A percentile compares a stretch with the other conserved stretches of the same genome.
These are phyloP conservation scores for Limnephilus auricula DNA, from an alignment of 2,888 invertebrate species.

Conservation along the genomic window DNA sequence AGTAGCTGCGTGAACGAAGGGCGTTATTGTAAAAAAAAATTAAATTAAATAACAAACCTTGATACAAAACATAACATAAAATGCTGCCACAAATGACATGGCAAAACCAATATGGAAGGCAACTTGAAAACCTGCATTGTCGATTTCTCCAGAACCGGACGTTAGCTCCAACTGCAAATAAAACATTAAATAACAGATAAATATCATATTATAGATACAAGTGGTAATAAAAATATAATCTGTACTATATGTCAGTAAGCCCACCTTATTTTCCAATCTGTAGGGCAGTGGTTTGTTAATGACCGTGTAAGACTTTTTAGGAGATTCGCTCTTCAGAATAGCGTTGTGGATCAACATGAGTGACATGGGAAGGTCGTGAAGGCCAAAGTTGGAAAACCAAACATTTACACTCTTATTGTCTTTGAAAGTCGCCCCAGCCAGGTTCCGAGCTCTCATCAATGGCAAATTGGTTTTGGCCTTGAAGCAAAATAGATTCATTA, in stretches of 20 bases:
- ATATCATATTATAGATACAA: not conserved
- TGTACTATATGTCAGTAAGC: slow-evolving; percentile 63
- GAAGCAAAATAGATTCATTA: slow-evolving; percentile 11
- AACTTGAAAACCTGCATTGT: slow-evolving; percentile 77
- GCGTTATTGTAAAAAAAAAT: too few species aligned
- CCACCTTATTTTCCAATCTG: slow-evolving; percentile 77
- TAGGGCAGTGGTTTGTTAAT: slow-evolving; percentile 85
- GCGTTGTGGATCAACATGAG: slow-evolving; percentile 82
- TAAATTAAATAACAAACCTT: slow-evolving; percentile 57
- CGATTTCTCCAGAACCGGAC: slow-evolving; percentile 68
- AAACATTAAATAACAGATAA: slow-evolving; percentile 22
- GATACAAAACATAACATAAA: slow-evolving; percentile 79
- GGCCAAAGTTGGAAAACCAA: slow-evolving; percentile 89
- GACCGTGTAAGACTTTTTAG: slow-evolving; percentile 74
- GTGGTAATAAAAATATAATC: not conserved
- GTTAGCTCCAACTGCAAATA: slow-evolving; percentile 69
- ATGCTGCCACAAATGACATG: slow-evolving; percentile 83
- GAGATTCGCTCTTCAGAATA: slow-evolving; percentile 74
- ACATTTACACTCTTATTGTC: slow-evolving; percentile 75
- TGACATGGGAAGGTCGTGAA: slow-evolving; percentile 84
- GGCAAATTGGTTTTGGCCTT: slow-evolving; percentile 70
- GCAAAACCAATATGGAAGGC: slow-evolving; percentile 85
- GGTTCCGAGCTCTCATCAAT: slow-evolving; percentile 75
- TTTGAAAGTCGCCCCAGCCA: slow-evolving; percentile 79
- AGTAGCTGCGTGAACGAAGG: too few species aligned